Evolutionary conservation across 2,113 vertebrate genomes (phyloP), one percentile per base, ranked within the genome.

Genomic region (Stercorarius parasiticus): DNA sequence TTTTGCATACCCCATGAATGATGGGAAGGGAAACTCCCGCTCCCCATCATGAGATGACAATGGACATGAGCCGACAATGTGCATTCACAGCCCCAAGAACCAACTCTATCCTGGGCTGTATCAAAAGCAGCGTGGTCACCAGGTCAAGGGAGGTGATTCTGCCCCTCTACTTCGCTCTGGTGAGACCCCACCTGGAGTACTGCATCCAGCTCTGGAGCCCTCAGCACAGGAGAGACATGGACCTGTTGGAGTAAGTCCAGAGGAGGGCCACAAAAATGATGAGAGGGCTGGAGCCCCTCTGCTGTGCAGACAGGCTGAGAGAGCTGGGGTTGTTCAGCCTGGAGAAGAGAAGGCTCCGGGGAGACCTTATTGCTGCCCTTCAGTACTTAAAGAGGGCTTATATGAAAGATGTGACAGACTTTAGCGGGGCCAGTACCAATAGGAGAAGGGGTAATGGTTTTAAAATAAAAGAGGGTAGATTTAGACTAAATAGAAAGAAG

Each of bases 71-170:
- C 45, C 10, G 2, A 8, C 56, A 49, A 15, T 1, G 17, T 40
- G 29, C 0, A 0, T 14, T 49, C 1, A 0, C 34, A 55, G 49
- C 3, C 34, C 56, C 13, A 3, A 25, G 25, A 10, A 6, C 34
- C 27, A 32, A 5, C 18, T 1, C 0, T 10, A 2, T 15, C 15
- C 36, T 50, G n/a, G n/a, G 56, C 47, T 64, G 34, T 12, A 29
- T 10, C 55, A 4, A 7, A 29, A 78, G 45, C 2, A 45, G 38
- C 0, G 1, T 45, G 45, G 5, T 13, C 38, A 38, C 38, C 32
- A 53, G 38, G 17, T 11, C 0, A 0, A 38, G 16, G 27, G 34
- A 34, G 27, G 22, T 15, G 82, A 56, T 55, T 45, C 40, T 56
- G 13, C 9, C 27, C 10, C 27, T 74, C 47, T 73, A 2, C 38